phyloP scores from a whole-genome alignment of 2,888 invertebrate genomes.

The Coenonympha arcania region DNA sequence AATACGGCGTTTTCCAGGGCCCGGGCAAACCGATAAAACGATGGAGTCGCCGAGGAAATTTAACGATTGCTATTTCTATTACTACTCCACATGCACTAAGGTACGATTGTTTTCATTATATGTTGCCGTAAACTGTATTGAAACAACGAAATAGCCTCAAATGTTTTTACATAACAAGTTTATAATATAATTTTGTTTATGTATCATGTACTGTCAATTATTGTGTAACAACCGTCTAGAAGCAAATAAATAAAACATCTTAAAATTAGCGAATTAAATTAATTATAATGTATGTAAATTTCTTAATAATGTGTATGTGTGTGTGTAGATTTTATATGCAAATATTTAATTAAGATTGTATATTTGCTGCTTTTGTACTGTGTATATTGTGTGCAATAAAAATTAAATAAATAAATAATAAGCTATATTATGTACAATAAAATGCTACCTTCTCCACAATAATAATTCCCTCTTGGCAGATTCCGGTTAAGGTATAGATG shows the following conservation, averaged over 20 bases:
- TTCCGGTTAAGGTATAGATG: too few species aligned
- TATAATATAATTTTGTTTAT: constrained; percentile 18
- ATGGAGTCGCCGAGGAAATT: constrained; percentile 83
- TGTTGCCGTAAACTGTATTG: background rate
- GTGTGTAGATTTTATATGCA: too few species aligned
- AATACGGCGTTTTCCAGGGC: constrained; percentile 49
- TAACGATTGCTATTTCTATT: constrained; percentile 92
- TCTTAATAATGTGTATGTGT: too few species aligned
- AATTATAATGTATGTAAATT: too few species aligned
- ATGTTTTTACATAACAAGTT: constrained; percentile 19
- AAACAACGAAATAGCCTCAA: background rate
- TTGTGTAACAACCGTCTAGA: constrained; percentile 18
- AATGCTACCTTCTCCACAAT: too few species aligned
- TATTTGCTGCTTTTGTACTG: too few species aligned
- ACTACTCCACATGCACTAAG: constrained; percentile 89
- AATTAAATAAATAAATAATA: too few species aligned
- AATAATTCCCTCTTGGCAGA: too few species aligned
- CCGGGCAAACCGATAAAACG: constrained; percentile 54
- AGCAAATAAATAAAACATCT: background rate
- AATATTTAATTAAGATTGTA: too few species aligned
- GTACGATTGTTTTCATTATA: constrained; percentile 58
- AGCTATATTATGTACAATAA: too few species aligned
- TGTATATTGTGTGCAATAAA: too few species aligned
- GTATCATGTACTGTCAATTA: constrained; percentile 17
- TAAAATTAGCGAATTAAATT: too few species aligned